phyloP scores from a whole-genome alignment of 2,888 invertebrate species.

The Dexiosoma caninum region DNA sequence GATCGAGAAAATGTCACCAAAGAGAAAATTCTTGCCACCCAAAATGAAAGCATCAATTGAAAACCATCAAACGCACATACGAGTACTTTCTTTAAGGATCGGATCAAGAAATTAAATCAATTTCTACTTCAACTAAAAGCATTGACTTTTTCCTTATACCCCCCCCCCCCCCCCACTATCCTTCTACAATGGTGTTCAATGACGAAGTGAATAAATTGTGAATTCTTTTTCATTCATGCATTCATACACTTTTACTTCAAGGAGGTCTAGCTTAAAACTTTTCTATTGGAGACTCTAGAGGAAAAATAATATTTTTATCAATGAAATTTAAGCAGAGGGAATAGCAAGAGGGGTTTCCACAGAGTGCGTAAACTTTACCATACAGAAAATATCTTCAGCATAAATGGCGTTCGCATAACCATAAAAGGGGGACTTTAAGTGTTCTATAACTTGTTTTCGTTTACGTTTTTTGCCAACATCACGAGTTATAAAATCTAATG shows the following conservation, averaged over 20 bases:
- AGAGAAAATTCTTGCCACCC: constrained; percentile 54
- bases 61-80: neutral
- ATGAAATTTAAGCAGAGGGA: constrained; percentile 30
- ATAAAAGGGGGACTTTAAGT: constrained; percentile 44
- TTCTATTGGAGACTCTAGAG: neutral
- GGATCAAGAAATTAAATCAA: constrained; percentile 36
- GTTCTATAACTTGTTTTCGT: constrained; percentile 21
- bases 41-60: constrained; percentile 16
- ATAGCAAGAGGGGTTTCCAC: neutral
- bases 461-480: neutral
- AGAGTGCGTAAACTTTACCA: constrained; percentile 28
- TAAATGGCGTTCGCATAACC: constrained; percentile 32
- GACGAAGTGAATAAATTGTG: constrained; percentile 37
- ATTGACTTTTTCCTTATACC: too few species aligned
- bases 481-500: neutral
- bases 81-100: constrained; percentile 47
- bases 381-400: neutral
- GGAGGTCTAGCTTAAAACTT: constrained; percentile 25
- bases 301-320: constrained; percentile 27
- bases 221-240: constrained; percentile 15
- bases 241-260: constrained; percentile 53
- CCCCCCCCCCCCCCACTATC: too few species aligned
- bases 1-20: neutral
- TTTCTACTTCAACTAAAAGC: constrained; percentile 44
- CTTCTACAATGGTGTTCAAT: neutral